phyloP scores from a whole-genome alignment of 2,113 vertebrate species.

The Actinemys pallida region DNA sequence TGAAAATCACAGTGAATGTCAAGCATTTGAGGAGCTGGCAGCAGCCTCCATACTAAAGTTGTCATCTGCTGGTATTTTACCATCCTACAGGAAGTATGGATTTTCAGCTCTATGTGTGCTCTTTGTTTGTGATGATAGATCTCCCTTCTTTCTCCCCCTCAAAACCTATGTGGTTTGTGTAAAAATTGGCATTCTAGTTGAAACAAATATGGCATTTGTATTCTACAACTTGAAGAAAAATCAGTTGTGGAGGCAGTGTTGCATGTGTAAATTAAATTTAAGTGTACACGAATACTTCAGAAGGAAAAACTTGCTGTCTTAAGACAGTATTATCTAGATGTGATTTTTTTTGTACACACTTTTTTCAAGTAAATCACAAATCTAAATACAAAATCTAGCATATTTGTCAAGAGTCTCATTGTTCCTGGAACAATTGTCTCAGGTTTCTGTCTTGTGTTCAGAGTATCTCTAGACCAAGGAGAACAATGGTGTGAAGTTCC shows the following conservation, averaged over 20 bases:
- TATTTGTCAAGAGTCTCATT: not conserved
- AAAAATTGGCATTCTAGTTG: not conserved
- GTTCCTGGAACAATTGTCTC: not conserved
- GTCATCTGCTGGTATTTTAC: not conserved
- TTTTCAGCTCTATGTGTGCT: not conserved
- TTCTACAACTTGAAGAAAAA: conserved; percentile 2
- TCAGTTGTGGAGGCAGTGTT: not conserved
- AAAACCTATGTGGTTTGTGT: not conserved
- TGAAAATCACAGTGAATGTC: not conserved
- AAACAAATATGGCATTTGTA: not conserved
- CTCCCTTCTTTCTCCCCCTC: not conserved
- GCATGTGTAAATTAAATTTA: not conserved
- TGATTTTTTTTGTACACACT: not conserved
- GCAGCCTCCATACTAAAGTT: not conserved
- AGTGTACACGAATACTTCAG: not conserved
- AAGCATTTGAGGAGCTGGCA: not conserved
- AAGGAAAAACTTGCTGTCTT: not conserved
- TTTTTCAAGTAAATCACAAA: conserved; percentile 34
- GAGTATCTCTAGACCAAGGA: not conserved
- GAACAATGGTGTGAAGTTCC: not conserved
- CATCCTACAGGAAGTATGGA: fast-evolving
- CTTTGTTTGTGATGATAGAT: not conserved
- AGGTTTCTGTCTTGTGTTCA: not conserved
- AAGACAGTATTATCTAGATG: not conserved
- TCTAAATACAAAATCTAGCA: not conserved